phyloP scores from a whole-genome alignment of 2,797 vertebrate genomes.

The Nyctalus aviator region DNA sequence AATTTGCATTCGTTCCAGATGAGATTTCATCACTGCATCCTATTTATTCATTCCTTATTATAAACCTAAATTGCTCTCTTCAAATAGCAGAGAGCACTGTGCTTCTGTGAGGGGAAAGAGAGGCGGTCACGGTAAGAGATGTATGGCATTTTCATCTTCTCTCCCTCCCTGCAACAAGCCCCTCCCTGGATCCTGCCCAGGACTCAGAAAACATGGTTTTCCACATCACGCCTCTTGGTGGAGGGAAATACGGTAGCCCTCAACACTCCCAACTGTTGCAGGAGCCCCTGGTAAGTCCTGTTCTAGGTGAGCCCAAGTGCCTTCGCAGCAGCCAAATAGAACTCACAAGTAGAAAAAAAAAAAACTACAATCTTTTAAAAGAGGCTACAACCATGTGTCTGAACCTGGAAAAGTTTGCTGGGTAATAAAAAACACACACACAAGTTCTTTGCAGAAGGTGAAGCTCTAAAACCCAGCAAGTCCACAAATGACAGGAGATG shows the following conservation, averaged over 20 bases:
- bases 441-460: conserved; percentile 58
- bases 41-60: conserved; percentile 80
- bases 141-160: background rate
- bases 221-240: background rate
- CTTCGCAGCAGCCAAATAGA: background rate
- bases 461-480: conserved; percentile 57
- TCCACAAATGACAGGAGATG: conserved; percentile 35
- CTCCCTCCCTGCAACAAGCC: background rate
- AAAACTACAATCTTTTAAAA: background rate
- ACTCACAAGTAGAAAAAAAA: background rate
- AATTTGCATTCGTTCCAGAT: conserved; percentile 68
- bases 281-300: background rate
- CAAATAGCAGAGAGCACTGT: conserved; percentile 75
- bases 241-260: accelerated
- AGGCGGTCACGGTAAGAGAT: background rate
- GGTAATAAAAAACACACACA: conserved; percentile 36
- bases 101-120: conserved; percentile 56
- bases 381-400: background rate
- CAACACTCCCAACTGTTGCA: accelerated
- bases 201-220: background rate
- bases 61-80: conserved; percentile 80
- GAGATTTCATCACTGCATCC: conserved; percentile 76
- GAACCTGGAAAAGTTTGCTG: background rate
- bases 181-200: background rate
- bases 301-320: background rate